A percentile compares a stretch with the other conserved stretches of the same genome.
phyloP scores from a whole-genome alignment of 2,113 vertebrate species.

The Eptesicus fuscus region DNA sequence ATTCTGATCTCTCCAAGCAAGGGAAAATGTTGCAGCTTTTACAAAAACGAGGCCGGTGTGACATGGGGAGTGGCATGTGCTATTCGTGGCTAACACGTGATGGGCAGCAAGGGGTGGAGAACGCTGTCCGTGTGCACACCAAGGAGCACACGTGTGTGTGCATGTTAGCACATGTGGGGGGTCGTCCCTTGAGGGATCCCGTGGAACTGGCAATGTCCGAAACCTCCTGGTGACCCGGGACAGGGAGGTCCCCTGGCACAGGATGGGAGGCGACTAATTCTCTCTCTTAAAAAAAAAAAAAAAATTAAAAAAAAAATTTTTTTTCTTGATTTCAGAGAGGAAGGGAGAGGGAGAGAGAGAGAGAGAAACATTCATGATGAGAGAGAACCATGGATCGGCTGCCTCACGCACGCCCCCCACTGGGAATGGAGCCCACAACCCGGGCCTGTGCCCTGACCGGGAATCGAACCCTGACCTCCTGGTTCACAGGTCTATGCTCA shows the following conservation, averaged over 20 bases:
- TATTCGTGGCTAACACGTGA: neutral
- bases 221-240: neutral
- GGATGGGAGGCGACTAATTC: neutral
- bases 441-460: too few species aligned
- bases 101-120: fast-evolving
- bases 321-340: too few species aligned
- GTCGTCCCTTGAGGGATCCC: fast-evolving
- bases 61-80: fast-evolving
- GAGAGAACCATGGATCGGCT: too few species aligned
- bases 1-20: too few species aligned
- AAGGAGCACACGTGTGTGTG: fast-evolving
- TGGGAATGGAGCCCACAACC: too few species aligned
- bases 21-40: neutral
- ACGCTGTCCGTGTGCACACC: neutral
- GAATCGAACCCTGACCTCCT: too few species aligned
- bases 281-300: neutral
- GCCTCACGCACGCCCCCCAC: too few species aligned
- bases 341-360: too few species aligned
- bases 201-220: fast-evolving
- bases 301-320: too few species aligned
- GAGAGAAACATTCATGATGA: too few species aligned
- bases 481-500: too few species aligned
- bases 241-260: fast-evolving
- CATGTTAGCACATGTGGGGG: neutral
- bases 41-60: neutral